phyloP scores from a whole-genome alignment of 1,140 invertebrate genomes.

The Papilio aristodemus region DNA sequence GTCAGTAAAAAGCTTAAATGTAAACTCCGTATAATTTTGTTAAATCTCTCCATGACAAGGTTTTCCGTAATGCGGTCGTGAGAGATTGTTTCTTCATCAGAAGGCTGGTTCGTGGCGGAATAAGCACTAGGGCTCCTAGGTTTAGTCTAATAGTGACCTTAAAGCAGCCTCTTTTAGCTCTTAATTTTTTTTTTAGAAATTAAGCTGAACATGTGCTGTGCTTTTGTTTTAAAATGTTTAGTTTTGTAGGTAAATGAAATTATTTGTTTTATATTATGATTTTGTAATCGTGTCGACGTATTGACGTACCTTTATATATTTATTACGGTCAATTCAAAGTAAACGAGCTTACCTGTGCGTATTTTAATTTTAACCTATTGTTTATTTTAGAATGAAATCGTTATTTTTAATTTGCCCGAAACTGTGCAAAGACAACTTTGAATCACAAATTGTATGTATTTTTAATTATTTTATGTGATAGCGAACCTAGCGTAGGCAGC shows the following conservation, averaged over 20 bases:
- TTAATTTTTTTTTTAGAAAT: constrained; percentile 72
- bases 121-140: constrained; percentile 68
- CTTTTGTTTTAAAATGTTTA: constrained; percentile 77
- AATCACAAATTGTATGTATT: constrained; percentile 72
- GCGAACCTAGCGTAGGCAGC: constrained; percentile 55
- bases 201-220: constrained; percentile 80
- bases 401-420: constrained; percentile 64
- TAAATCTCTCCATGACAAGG: not conserved
- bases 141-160: constrained; percentile 72
- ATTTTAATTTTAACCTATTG: constrained; percentile 40
- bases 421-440: constrained; percentile 63
- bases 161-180: constrained; percentile 62
- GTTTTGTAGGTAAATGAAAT: constrained; percentile 72
- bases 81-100: constrained; percentile 1
- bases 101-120: constrained; percentile 37
- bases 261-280: constrained; percentile 72
- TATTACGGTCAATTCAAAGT: constrained; percentile 73
- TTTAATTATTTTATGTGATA: constrained; percentile 64
- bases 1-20: no score
- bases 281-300: constrained; percentile 57
- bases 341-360: constrained; percentile 53
- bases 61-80: not conserved
- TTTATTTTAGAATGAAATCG: constrained; percentile 49
- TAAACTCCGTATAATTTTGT: not conserved
- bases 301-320: constrained; percentile 58